phyloP scores from a whole-genome alignment of 2,888 invertebrate genomes.

The Eupithecia subfuscata region DNA sequence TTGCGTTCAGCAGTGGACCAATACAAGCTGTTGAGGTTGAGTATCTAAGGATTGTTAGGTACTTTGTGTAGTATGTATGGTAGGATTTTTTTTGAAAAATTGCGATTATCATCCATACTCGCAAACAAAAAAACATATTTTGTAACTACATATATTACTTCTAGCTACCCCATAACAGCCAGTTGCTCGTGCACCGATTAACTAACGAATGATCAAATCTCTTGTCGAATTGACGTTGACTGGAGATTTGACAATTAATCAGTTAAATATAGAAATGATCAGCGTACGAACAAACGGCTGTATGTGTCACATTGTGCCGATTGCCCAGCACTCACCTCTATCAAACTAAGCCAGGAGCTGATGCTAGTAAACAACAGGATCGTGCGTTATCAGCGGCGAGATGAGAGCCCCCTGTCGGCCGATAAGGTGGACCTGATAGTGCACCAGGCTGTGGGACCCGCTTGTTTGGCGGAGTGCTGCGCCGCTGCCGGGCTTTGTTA shows the following conservation, averaged over 20 bases:
- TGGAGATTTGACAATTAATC: too few species aligned
- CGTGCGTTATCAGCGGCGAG: neutral
- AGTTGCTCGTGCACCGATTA: too few species aligned
- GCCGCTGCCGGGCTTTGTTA: neutral
- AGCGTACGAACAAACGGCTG: neutral
- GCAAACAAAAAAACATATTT: neutral
- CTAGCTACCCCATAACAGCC: neutral
- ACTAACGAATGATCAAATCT: neutral
- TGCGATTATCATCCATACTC: neutral
- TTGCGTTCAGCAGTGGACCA: too few species aligned
- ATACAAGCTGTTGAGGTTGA: too few species aligned
- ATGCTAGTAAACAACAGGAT: neutral
- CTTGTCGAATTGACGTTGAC: neutral
- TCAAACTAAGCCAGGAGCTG: neutral
- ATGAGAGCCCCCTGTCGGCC: neutral
- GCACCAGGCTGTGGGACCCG: neutral
- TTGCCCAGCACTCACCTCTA: neutral
- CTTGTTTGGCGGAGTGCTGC: neutral
- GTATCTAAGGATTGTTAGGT: neutral
- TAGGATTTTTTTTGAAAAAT: neutral
- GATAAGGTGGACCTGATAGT: neutral
- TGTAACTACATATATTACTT: neutral
- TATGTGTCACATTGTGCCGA: neutral
- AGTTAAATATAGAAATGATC: neutral
- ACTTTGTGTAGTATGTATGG: neutral